phyloP scores from a whole-genome alignment of 2,113 vertebrate species.

The Ammodytes marinus region DNA sequence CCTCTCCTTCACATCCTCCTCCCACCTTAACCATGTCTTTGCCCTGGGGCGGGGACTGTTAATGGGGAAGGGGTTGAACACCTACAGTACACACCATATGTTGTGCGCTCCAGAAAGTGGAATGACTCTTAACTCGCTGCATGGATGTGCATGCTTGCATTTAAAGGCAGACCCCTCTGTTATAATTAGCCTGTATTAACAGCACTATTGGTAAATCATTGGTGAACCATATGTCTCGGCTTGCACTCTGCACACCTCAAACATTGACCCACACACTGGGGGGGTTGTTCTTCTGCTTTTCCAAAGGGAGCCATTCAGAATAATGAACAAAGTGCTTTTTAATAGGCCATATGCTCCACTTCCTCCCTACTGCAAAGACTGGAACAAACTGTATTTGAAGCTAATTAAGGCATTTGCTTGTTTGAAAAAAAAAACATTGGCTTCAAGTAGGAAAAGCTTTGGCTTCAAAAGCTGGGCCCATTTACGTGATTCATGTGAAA shows the following conservation, averaged over 20 bases:
- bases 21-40: constrained; percentile 24
- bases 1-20: constrained; percentile 12
- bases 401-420: constrained; percentile 66
- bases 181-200: constrained; percentile 60
- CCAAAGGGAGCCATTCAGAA: constrained; percentile 70
- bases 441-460: constrained; percentile 10
- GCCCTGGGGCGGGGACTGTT: constrained; percentile 27
- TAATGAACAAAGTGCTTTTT: constrained; percentile 80
- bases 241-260: constrained; percentile 45
- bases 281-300: constrained; percentile 56
- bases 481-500: constrained; percentile 1
- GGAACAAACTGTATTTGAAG: constrained; percentile 57
- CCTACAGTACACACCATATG: constrained; percentile 40
- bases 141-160: constrained; percentile 11
- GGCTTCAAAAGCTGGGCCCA: constrained; percentile 3
- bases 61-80: constrained; percentile 36
- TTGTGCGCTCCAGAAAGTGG: constrained; percentile 34
- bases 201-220: constrained; percentile 65
- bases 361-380: constrained; percentile 57
- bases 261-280: constrained; percentile 59
- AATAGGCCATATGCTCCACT: constrained; percentile 82
- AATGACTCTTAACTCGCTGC: constrained; percentile 55
- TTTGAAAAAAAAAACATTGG: constrained; percentile 32
- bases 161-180: constrained; percentile 37
- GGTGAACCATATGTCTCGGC: constrained; percentile 70